Percentiles rank a stretch among this genome's conserved stretches.
Conservation (phyloP, 35 echinoderm and acorn worm genomes). For the Antedon bifida region DNA sequence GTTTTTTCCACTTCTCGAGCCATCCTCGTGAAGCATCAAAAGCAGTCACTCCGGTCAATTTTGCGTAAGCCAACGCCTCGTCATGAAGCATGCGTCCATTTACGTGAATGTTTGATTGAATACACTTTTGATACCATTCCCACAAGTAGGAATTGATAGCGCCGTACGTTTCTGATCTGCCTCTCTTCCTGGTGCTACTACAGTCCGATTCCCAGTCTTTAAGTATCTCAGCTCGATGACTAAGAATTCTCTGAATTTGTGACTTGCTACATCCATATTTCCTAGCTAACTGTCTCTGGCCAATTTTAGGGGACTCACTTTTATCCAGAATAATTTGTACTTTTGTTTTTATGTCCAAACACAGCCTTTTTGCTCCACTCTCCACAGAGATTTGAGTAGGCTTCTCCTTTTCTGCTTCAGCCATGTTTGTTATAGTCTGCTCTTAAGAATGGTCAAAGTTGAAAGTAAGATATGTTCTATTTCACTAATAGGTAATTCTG, state of each 20-base stretch:
- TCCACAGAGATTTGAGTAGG: too few relatives aligned
- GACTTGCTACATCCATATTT: background rate
- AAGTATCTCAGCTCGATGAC: background rate
- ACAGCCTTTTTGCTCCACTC: background rate
- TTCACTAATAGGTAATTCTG: too few relatives aligned
- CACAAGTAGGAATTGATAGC: background rate
- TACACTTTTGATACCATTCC: background rate
- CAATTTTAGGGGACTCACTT: background rate
- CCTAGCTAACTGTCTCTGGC: background rate
- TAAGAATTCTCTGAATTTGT: background rate
- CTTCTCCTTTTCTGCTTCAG: too few relatives aligned
- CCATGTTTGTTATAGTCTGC: too few relatives aligned
- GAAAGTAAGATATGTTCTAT: too few relatives aligned
- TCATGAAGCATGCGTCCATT: background rate
- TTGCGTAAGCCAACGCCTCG: background rate
- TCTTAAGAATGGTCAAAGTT: too few relatives aligned
- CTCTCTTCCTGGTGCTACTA: background rate
- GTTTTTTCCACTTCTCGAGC: background rate
- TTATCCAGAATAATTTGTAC: background rate
- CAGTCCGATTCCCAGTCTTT: background rate
- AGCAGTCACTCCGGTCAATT: background rate
- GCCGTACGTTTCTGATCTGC: background rate
- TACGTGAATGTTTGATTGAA: background rate
- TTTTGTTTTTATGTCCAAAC: background rate
- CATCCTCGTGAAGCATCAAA: background rate